Percentiles rank a stretch among this genome's conserved stretches.
phyloP scores from a whole-genome alignment of 2,113 vertebrate genomes.

The Mormyrus iriodes region DNA sequence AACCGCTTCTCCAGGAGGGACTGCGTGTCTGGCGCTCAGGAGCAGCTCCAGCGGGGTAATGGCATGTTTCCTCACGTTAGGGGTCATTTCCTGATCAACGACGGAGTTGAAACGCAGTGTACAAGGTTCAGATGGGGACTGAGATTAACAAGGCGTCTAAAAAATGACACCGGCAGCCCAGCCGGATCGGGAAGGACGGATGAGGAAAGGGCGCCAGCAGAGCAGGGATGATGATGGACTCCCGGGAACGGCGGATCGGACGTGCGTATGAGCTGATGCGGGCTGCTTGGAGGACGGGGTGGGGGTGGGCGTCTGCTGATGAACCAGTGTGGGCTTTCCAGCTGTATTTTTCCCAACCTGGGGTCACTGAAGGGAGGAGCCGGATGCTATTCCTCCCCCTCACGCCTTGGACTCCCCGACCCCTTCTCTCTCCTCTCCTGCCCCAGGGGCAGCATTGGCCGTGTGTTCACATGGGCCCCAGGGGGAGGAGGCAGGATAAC shows the following conservation, averaged over 20 bases:
- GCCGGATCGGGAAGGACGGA: neutral
- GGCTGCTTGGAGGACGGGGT: neutral
- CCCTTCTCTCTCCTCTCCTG: neutral
- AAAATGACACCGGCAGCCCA: neutral
- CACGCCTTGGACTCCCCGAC: neutral
- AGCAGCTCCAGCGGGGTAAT: neutral
- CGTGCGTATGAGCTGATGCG: neutral
- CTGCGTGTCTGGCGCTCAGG: neutral
- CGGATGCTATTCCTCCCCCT: neutral
- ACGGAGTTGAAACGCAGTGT: neutral
- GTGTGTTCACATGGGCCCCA: neutral
- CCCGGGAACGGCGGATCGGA: neutral
- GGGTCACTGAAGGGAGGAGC: neutral
- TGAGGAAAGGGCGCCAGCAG: neutral
- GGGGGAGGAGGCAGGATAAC: neutral
- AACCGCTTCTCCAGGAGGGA: neutral
- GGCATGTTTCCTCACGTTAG: neutral
- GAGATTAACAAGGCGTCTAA: neutral
- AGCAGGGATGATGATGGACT: neutral
- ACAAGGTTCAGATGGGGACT: neutral
- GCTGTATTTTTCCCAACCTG: constrained; percentile 1
- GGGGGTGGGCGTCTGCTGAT: neutral
- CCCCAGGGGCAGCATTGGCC: too few species aligned
- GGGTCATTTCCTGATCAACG: neutral
- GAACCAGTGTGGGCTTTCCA: neutral